Percentiles rank a stretch among this genome's conserved stretches.
Conservation (phyloP, 2,797 vertebrate genomes). For the Pteronotus mesoamericanus region DNA sequence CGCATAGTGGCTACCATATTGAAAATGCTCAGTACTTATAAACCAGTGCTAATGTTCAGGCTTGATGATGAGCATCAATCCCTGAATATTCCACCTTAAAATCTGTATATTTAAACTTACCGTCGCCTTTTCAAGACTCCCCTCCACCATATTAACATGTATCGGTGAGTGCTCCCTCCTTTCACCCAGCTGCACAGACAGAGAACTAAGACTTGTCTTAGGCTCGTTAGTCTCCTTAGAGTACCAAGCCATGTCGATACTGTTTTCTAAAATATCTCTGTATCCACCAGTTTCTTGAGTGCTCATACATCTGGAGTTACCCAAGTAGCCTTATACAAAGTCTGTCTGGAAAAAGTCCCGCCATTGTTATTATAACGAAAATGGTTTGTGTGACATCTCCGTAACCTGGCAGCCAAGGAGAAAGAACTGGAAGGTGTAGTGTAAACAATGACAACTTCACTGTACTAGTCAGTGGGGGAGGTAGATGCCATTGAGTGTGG, state of each 20-base stretch:
- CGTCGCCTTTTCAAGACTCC: not conserved
- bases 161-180: not conserved
- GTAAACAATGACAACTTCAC: not conserved
- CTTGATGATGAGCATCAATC: not conserved
- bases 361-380: not conserved
- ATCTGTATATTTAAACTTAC: not conserved
- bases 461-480: not conserved
- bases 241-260: not conserved
- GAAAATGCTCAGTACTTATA: not conserved
- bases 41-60: not conserved
- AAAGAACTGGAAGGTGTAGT: not conserved
- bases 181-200: not conserved
- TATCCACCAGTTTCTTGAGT: not conserved
- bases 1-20: not conserved
- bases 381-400: not conserved
- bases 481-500: not conserved
- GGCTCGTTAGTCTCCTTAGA: not conserved
- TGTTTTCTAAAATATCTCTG: not conserved
- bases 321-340: not conserved
- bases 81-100: not conserved
- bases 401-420: not conserved
- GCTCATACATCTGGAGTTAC: not conserved
- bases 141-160: not conserved
- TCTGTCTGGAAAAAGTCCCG: not conserved
- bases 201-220: not conserved